Base-by-base conservation (phyloP, 2,888 invertebrate genomes). In the Odontocolon sp. region DNA sequence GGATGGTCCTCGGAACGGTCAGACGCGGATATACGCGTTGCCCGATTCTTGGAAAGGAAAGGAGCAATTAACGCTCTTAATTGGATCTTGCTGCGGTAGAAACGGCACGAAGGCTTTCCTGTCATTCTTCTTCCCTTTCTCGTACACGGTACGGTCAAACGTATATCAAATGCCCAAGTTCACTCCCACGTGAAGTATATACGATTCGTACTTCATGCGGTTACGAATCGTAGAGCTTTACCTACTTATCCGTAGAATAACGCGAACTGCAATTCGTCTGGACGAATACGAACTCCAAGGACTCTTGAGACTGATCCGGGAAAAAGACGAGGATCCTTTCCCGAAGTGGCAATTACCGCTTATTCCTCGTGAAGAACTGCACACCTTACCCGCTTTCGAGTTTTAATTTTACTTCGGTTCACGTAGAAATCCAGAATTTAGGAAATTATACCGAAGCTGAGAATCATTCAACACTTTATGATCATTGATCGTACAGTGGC, bases 31-130 rank as follows among this genome's bases (percentile, higher is more conserved):
- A 28, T 8, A 45, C n/a, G 59, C 36, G 26, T 38, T 57, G 28
- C 54, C 57, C 54, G 59, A 14, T 67, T 26, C 59, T 63, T 36
- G 26, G 42, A 28, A 42, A 63, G 68, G 61, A 74, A 74, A 69
- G 56, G 47, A 54, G 57, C 79, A 80, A 81, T 80, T 79, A 79
- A 80, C 68, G 69, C 64, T 69, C 70, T 75, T 79, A 79, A 82
- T 79, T 68, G 81, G 71, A 78, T 77, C 59, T 45, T 59, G 36
- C 61, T 47, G 70, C 38, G 66, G 52, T 23, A 36, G 36, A 14
- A 47, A 71, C 33, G 64, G n/a, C 40, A 68, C 50, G 28, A 52
- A 28, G 28, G 50, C 36, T 56, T 36, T 38, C 11, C 9, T 18
- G 5, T 67, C 38, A 4, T 56, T 45, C 8, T 31, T 6, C 45